Evolutionary conservation across 2,797 vertebrate genomes (phyloP).

Genomic region (Lophius americanus): DNA sequence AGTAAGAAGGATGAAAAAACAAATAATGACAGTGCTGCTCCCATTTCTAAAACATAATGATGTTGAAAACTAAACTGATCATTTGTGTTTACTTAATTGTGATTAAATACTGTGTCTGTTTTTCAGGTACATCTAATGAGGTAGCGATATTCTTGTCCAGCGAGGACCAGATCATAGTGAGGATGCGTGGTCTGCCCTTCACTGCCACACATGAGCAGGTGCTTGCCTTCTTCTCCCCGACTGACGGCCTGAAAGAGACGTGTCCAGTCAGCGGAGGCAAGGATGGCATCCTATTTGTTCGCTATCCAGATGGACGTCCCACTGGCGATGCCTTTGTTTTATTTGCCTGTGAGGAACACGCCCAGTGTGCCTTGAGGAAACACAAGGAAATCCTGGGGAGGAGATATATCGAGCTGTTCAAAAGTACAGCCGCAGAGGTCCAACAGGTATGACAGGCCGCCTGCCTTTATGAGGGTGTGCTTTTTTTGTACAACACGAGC

Average conservation of each 20-base stretch:
- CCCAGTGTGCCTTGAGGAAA: conserved; percentile 93
- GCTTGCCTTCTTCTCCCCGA: conserved; percentile 87
- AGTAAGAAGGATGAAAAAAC: background rate
- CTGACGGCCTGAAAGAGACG: conserved; percentile 66
- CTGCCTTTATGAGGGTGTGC: conserved; percentile 4
- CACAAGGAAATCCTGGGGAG: conserved; percentile 97
- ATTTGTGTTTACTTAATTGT: background rate
- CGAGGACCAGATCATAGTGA: conserved; percentile 94
- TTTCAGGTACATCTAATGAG: conserved; percentile 93
- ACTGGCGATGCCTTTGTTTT: conserved; percentile 97
- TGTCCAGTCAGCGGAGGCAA: conserved; percentile 89
- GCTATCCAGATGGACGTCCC: conserved; percentile 94
- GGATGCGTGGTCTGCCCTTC: conserved; percentile 96
- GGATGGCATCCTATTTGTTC: conserved; percentile 94
- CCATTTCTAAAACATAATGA: background rate
- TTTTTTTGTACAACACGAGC: background rate
- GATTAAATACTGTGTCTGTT: conserved; percentile 8
- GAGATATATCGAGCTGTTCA: conserved; percentile 97
- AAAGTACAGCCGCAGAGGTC: conserved; percentile 96
- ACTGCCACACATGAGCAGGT: conserved; percentile 92
- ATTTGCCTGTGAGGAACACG: conserved; percentile 94
- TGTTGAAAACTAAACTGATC: background rate
- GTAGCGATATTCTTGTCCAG: conserved; percentile 94
- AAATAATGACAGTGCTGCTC: background rate
- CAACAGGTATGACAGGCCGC: conserved; percentile 86